Percentiles rank a stretch among this genome's conserved stretches.
Evolutionary conservation across 2,113 vertebrate species (phyloP).

Genomic region (Lipotes vexillifer): DNA sequence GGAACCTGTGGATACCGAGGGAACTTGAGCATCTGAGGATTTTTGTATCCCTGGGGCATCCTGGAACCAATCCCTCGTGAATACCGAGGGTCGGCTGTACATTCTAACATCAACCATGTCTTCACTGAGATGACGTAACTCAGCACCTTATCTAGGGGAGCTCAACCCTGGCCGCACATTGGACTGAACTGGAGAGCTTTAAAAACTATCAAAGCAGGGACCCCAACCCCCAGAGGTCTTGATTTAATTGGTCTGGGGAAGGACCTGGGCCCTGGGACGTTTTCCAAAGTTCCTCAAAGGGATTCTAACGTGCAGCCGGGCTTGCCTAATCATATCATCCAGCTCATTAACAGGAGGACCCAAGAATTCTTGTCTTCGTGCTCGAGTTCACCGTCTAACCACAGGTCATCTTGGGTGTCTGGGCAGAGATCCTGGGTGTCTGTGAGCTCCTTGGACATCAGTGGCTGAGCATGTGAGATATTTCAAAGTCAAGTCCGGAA

Average conservation of each 20-base stretch:
- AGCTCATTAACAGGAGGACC: not conserved
- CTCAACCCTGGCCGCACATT: not conserved
- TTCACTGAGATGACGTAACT: not conserved
- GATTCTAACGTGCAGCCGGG: not conserved
- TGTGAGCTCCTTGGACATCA: not conserved
- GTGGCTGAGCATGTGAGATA: not conserved
- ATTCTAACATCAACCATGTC: not conserved
- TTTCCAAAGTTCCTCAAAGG: not conserved
- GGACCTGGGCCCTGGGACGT: not conserved
- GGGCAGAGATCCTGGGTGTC: not conserved
- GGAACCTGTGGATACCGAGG: not conserved
- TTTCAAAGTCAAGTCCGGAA: not conserved
- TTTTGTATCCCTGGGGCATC: not conserved
- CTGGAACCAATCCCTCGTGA: not conserved
- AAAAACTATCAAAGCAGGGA: not conserved
- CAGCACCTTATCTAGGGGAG: not conserved
- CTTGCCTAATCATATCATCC: not conserved
- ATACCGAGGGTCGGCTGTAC: not conserved
- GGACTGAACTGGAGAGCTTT: not conserved
- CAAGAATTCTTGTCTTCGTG: not conserved
- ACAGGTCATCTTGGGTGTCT: not conserved
- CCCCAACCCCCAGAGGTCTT: not conserved
- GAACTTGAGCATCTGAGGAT: not conserved
- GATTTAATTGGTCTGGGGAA: not conserved
- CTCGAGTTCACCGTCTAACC: not conserved